phyloP scores from a whole-genome alignment of 2,888 invertebrate genomes.

The Apeira syringaria region DNA sequence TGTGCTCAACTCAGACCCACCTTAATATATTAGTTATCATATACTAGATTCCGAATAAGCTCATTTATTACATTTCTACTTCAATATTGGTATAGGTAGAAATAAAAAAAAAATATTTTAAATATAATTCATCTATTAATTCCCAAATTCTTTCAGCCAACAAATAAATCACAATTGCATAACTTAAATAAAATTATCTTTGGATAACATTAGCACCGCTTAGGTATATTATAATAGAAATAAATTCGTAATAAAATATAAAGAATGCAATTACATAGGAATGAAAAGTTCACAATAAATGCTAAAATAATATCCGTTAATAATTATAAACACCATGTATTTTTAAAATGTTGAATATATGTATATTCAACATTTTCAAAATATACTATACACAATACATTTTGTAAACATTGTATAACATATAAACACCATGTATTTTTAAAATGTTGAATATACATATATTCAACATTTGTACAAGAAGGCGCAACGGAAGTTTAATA shows the following conservation, averaged over 20 bases:
- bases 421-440: not conserved
- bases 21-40: too few relatives aligned
- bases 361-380: too few relatives aligned
- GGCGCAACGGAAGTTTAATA: too few relatives aligned
- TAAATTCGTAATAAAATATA: constrained; percentile 21
- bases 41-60: too few relatives aligned
- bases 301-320: constrained; percentile 22
- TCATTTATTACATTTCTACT: too few relatives aligned
- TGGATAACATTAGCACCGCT: constrained; percentile 35
- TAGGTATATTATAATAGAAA: constrained; percentile 21
- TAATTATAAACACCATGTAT: not conserved
- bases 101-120: not conserved
- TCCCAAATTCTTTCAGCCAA: not conserved
- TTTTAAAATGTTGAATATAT: too few relatives aligned
- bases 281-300: constrained; percentile 45
- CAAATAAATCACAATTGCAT: constrained; percentile 2
- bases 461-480: too few relatives aligned
- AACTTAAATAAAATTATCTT: constrained; percentile 24
- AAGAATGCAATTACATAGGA: constrained; percentile 36
- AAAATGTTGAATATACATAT: too few relatives aligned
- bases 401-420: too few relatives aligned
- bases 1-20: too few relatives aligned
- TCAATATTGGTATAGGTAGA: not conserved
- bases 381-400: too few relatives aligned
- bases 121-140: constrained; percentile 4